Evolutionary conservation across 2,113 vertebrate species (phyloP).

Genomic region (Rhombomys opimus): DNA sequence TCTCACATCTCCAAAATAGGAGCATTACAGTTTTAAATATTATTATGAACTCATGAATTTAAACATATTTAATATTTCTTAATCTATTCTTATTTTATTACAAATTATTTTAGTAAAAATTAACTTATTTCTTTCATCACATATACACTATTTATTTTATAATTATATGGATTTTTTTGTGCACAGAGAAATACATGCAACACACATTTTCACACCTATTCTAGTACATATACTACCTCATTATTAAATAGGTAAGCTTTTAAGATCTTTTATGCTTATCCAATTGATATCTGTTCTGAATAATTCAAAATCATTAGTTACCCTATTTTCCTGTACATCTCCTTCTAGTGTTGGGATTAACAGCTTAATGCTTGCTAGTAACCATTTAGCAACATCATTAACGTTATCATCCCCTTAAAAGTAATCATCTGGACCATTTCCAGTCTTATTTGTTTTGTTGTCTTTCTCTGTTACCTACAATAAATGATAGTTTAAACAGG

Average conservation of each 20-base stretch:
- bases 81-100: neutral
- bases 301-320: neutral
- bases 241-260: neutral
- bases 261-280: neutral
- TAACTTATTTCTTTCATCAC: neutral
- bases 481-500: neutral
- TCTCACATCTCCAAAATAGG: neutral
- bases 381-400: neutral
- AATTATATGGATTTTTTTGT: neutral
- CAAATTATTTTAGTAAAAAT: neutral
- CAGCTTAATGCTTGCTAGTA: neutral
- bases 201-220: neutral
- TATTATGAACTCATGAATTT: neutral
- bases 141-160: neutral
- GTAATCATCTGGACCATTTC: neutral
- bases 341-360: no score
- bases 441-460: neutral
- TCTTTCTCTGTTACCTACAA: neutral
- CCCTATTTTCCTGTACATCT: neutral
- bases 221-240: neutral
- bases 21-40: neutral
- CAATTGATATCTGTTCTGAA: neutral
- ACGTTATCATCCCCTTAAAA: neutral
- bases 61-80: neutral
- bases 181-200: neutral